Conservation (phyloP, 1,140 invertebrate genomes). For the Meloidogyne floridensis region DNA sequence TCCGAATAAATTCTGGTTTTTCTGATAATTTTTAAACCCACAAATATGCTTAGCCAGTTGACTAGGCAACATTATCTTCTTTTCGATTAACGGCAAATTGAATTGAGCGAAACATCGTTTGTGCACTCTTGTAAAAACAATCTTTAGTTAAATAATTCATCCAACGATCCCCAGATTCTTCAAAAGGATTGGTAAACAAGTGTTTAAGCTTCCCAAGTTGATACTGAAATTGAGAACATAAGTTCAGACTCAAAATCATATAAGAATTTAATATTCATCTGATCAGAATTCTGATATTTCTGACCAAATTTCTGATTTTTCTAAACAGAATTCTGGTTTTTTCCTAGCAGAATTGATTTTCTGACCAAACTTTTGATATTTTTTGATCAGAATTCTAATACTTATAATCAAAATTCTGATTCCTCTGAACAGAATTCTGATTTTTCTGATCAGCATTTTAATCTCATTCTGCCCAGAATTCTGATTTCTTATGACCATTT, state of each 20-base stretch:
- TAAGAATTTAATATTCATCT: not conserved
- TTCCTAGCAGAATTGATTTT: no score
- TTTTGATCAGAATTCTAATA: no score
- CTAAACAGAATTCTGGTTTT: no score
- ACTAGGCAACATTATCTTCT: not conserved
- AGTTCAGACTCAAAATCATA: no score
- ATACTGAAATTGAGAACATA: not conserved
- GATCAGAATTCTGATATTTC: not conserved
- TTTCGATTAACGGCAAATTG: not conserved
- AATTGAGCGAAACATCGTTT: not conserved
- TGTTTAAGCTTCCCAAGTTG: not conserved
- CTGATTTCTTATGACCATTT: no score
- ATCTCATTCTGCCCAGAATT: no score
- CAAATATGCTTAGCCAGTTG: not conserved
- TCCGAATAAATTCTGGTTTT: no score
- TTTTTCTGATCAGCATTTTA: no score
- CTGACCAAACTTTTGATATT: no score
- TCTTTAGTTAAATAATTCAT: not conserved
- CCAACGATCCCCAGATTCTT: constrained; percentile 4
- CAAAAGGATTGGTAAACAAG: not conserved
- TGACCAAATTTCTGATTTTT: not conserved
- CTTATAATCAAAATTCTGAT: no score
- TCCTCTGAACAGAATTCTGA: no score
- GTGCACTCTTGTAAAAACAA: not conserved
- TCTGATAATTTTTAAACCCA: not conserved